Evolutionary conservation across 2,888 invertebrate species (phyloP).

Genomic region (Byasa hedistus): DNA sequence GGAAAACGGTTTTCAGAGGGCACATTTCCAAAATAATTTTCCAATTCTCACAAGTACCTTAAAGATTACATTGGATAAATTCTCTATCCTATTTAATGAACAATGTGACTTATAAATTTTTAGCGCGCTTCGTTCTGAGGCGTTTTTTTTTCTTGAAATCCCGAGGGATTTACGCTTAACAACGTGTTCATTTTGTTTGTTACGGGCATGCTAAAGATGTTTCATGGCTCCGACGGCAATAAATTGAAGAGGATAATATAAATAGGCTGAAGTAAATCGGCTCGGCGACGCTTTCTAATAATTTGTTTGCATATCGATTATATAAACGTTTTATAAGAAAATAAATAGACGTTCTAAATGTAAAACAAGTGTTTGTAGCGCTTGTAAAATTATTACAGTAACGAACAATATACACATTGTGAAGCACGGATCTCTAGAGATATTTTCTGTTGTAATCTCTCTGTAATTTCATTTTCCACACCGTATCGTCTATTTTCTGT

Average conservation of each 20-base stretch:
- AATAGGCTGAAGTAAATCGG: constrained; percentile 46
- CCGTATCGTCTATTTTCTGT: too few relatives aligned
- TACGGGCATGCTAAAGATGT: constrained; percentile 28
- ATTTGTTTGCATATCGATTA: constrained; percentile 58
- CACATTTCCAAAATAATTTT: constrained; percentile 24
- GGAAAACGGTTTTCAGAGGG: constrained; percentile 17
- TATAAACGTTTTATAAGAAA: constrained; percentile 50
- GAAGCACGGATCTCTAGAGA: too few relatives aligned
- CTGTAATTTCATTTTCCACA: too few relatives aligned
- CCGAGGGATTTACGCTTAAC: constrained; percentile 44
- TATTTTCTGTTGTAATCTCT: too few relatives aligned
- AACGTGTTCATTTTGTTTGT: constrained; percentile 41
- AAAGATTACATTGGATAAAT: constrained; percentile 35
- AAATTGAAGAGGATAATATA: constrained; percentile 46
- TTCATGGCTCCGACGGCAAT: constrained; percentile 32
- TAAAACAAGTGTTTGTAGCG: too few relatives aligned
- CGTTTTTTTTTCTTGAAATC: constrained; percentile 42
- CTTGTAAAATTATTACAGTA: too few relatives aligned
- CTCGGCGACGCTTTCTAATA: constrained; percentile 42
- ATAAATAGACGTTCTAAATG: background rate
- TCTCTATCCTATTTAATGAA: constrained; percentile 34
- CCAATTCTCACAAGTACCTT: constrained; percentile 26
- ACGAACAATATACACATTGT: too few relatives aligned
- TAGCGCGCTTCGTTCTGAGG: constrained; percentile 35
- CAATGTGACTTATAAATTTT: constrained; percentile 41